These are phyloP conservation scores for Macrocentrus cingulum DNA, from an alignment of 1,140 invertebrate species.

Conservation along the genomic window DNA sequence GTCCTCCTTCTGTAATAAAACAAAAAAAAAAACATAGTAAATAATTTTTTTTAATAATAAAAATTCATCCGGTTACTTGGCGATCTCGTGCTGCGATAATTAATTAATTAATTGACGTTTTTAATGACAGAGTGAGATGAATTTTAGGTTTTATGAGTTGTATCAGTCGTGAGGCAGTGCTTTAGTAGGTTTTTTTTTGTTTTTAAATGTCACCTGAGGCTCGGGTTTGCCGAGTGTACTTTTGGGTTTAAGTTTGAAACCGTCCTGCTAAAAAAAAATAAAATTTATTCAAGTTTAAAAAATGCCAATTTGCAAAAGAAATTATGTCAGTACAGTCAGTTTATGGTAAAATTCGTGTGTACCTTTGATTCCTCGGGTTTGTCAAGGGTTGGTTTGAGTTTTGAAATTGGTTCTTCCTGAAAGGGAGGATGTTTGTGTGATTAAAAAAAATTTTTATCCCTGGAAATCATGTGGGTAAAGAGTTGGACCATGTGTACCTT, in stretches of 20 bases:
- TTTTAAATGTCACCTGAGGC: constrained; percentile 32
- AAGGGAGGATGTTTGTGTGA: constrained; percentile 19
- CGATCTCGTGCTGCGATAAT: not conserved
- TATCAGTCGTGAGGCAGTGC: constrained; percentile 3
- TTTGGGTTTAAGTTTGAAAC: constrained; percentile 26
- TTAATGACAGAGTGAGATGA: not conserved
- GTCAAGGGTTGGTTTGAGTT: constrained; percentile 34
- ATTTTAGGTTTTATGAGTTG: not conserved
- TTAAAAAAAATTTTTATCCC: too few relatives aligned
- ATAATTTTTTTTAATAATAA: not conserved
- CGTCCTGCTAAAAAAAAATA: constrained; percentile 30
- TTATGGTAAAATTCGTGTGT: constrained; percentile 31
- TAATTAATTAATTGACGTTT: constrained; percentile 1
- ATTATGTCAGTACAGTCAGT: not conserved
- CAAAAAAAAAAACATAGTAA: constrained; percentile 17
- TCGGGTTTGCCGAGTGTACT: constrained; percentile 29
- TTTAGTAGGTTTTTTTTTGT: constrained; percentile 7
- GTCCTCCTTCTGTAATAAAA: constrained; percentile 42
- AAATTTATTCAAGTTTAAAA: constrained; percentile 17
- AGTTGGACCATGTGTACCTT: constrained; percentile 36
- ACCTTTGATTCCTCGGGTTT: constrained; percentile 47
- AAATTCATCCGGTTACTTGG: constrained; percentile 2
- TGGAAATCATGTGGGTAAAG: too few relatives aligned
- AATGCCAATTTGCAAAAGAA: constrained; percentile 12
- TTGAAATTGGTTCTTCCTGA: constrained; percentile 36